phyloP scores from a whole-genome alignment of 2,113 vertebrate species.

The Mormyrus iriodes region DNA sequence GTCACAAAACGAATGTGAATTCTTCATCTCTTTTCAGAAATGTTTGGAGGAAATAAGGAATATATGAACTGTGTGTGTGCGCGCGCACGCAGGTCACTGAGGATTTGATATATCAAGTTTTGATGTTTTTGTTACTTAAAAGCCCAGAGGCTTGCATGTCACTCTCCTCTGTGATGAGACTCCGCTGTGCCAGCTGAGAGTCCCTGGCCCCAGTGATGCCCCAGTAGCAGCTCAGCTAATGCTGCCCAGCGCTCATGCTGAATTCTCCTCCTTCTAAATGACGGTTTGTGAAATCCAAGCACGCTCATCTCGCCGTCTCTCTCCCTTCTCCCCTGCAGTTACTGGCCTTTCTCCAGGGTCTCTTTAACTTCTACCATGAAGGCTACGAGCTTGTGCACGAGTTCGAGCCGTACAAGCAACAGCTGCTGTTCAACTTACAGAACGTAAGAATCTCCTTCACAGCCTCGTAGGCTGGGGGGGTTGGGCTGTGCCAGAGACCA shows the following conservation, averaged over 20 bases:
- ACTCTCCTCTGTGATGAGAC: background rate
- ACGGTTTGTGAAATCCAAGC: background rate
- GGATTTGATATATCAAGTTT: background rate
- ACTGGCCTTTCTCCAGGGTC: conserved; percentile 92
- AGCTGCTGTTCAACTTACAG: conserved; percentile 96
- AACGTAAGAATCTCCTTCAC: conserved; percentile 70
- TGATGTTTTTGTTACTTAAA: background rate
- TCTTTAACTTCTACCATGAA: conserved; percentile 98
- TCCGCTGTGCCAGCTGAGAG: background rate
- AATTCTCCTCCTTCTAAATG: background rate
- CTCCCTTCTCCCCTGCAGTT: conserved; percentile 65
- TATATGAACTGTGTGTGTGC: background rate
- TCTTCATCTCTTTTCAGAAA: too few relatives aligned
- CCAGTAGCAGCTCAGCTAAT: background rate
- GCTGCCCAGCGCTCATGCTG: background rate
- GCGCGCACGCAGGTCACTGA: background rate
- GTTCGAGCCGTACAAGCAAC: conserved; percentile 93
- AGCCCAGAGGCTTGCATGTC: background rate
- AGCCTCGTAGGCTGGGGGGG: too few relatives aligned
- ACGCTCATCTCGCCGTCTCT: background rate
- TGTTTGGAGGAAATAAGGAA: too few relatives aligned
- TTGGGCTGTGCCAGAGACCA: background rate
- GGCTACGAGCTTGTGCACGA: conserved; percentile 96
- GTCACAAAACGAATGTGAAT: too few relatives aligned
- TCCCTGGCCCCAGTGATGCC: background rate